These are phyloP conservation scores for Hydropsyche betteni DNA, from an alignment of 2,888 invertebrate genomes.

Conservation along the genomic window DNA sequence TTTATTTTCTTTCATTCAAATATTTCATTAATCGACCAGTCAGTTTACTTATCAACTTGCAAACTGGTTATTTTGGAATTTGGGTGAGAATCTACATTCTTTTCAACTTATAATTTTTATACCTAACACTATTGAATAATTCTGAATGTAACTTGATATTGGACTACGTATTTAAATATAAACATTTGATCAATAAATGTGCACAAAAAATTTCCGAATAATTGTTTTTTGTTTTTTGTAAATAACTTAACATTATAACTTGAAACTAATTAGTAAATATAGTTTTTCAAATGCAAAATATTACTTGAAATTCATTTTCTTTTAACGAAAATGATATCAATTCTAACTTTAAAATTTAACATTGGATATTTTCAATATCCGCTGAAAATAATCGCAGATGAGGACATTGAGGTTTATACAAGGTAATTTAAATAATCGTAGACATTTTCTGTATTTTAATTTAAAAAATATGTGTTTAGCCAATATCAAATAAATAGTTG, in stretches of 20 bases:
- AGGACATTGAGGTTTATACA: conserved; percentile 64
- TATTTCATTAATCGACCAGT: neutral
- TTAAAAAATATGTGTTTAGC: conserved; percentile 34
- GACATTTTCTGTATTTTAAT: conserved; percentile 30
- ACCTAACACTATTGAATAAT: too few relatives aligned
- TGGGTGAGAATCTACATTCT: conserved; percentile 34
- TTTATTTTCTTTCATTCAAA: neutral
- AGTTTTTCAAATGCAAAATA: conserved; percentile 18
- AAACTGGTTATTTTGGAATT: conserved; percentile 33
- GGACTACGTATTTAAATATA: conserved; percentile 35
- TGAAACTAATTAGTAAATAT: conserved; percentile 19
- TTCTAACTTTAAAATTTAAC: conserved; percentile 15
- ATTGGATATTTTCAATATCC: conserved; percentile 21
- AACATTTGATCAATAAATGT: neutral
- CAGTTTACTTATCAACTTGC: neutral
- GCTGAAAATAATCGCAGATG: conserved; percentile 43
- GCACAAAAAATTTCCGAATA: neutral
- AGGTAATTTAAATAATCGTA: conserved; percentile 60
- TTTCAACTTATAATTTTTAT: neutral
- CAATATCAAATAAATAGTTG: conserved; percentile 12
- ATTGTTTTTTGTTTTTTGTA: neutral
- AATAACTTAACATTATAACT: conserved; percentile 12
- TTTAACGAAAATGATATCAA: neutral
- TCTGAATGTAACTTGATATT: conserved; percentile 33
- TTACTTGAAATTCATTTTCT: conserved; percentile 1